Evolutionary conservation across 1,140 invertebrate species (phyloP).

Genomic region (Drosophila azteca): DNA sequence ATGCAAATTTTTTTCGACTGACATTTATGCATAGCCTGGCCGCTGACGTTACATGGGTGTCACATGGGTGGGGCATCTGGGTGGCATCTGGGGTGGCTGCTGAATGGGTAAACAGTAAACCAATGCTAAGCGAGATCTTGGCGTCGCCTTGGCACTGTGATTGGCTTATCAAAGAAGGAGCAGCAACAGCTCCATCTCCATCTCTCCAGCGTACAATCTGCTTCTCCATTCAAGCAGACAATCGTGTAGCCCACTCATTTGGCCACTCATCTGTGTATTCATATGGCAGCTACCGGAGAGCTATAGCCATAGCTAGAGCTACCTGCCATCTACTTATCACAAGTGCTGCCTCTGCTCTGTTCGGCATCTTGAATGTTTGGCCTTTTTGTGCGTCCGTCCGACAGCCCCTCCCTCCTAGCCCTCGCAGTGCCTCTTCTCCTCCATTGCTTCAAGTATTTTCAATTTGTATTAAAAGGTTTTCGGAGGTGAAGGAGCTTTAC

Average conservation of each 20-base stretch:
- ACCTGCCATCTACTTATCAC: slow-evolving; percentile 54
- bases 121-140: slow-evolving; percentile 15
- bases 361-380: slow-evolving; percentile 45
- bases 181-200: slow-evolving; percentile 1
- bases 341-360: slow-evolving; percentile 24
- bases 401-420: background rate
- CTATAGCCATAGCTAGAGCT: background rate
- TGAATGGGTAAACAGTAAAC: slow-evolving; percentile 1
- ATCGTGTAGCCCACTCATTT: slow-evolving; percentile 61
- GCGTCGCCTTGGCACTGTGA: slow-evolving; percentile 43
- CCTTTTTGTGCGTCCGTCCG: slow-evolving; percentile 54
- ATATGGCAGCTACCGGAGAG: slow-evolving; percentile 5
- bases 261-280: slow-evolving; percentile 40
- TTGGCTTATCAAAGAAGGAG: slow-evolving; percentile 43
- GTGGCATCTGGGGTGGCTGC: no score
- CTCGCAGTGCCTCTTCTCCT: slow-evolving; percentile 1
- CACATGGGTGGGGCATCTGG: no score
- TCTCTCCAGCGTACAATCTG: slow-evolving; percentile 3
- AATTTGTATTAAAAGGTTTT: slow-evolving; percentile 81
- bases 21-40: slow-evolving; percentile 59
- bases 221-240: slow-evolving; percentile 37
- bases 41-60: background rate
- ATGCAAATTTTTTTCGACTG: slow-evolving; percentile 60
- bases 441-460: slow-evolving; percentile 59
- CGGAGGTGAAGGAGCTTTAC: slow-evolving; percentile 58